Evolutionary conservation across 2,113 vertebrate species (phyloP).

Genomic region (Bothrops jararaca): DNA sequence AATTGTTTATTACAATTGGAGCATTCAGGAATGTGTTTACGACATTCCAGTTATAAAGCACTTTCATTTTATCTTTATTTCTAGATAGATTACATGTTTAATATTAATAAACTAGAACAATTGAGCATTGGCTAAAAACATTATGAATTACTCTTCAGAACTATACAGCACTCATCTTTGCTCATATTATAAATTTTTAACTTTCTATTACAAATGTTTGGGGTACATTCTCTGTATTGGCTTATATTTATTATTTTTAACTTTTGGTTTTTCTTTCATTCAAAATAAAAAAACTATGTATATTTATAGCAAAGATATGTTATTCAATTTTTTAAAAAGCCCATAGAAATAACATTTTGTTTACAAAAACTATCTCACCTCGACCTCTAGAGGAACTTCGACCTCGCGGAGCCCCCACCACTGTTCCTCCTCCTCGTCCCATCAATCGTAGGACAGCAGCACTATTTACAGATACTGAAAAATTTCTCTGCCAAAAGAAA

Average conservation of each 20-base stretch:
- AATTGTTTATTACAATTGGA: background rate
- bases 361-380: slow-evolving; percentile 76
- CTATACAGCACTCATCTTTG: background rate
- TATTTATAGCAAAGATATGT: background rate
- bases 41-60: background rate
- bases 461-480: slow-evolving; percentile 99
- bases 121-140: accelerated
- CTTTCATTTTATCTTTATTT: slow-evolving; percentile 1
- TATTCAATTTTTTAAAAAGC: background rate
- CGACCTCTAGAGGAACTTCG: slow-evolving; percentile 96
- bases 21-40: background rate
- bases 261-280: background rate
- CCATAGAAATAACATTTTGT: background rate
- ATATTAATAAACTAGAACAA: accelerated
- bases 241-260: background rate
- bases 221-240: background rate
- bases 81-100: background rate
- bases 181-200: background rate
- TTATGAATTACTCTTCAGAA: background rate
- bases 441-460: slow-evolving; percentile 91
- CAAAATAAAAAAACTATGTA: background rate
- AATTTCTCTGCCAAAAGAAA: slow-evolving; percentile 88
- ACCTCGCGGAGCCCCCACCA: slow-evolving; percentile 91
- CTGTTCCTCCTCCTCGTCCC: slow-evolving; percentile 83
- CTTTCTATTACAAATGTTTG: background rate